phyloP scores from a whole-genome alignment of 2,113 vertebrate species.

The Aplodontia rufa region DNA sequence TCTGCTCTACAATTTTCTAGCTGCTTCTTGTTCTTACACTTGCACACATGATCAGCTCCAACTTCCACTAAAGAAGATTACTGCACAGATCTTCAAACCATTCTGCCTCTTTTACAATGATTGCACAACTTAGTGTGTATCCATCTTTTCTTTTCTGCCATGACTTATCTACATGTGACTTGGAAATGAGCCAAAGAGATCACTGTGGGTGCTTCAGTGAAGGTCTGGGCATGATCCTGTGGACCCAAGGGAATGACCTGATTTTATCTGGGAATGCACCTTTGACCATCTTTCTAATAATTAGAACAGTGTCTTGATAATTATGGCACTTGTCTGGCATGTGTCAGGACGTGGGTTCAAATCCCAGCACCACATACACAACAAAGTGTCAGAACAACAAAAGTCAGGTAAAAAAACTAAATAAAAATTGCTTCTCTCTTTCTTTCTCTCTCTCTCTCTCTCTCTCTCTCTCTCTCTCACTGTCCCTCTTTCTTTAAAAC shows the following conservation, averaged over 20 bases:
- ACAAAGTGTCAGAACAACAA: no score
- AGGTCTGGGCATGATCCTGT: neutral
- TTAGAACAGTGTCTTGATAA: no score
- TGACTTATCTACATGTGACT: neutral
- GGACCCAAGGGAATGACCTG: neutral
- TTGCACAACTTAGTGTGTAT: neutral
- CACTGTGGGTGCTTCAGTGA: neutral
- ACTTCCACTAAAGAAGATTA: neutral
- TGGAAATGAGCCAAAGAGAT: constrained; percentile 10
- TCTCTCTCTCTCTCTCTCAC: no score
- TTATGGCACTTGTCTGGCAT: no score
- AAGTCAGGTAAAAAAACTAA: no score
- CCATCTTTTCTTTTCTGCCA: neutral
- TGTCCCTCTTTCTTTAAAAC: no score
- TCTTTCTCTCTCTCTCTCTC: no score
- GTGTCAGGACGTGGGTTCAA: no score
- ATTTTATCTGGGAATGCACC: neutral
- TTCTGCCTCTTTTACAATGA: neutral
- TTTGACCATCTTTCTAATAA: constrained; percentile 23
- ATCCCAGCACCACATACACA: no score
- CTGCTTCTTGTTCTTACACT: neutral
- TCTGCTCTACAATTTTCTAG: neutral
- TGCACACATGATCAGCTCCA: neutral
- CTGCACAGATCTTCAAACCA: neutral
- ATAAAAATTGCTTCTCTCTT: no score